phyloP scores from a whole-genome alignment of 2,888 invertebrate species.

The Pegoplata infirma region DNA sequence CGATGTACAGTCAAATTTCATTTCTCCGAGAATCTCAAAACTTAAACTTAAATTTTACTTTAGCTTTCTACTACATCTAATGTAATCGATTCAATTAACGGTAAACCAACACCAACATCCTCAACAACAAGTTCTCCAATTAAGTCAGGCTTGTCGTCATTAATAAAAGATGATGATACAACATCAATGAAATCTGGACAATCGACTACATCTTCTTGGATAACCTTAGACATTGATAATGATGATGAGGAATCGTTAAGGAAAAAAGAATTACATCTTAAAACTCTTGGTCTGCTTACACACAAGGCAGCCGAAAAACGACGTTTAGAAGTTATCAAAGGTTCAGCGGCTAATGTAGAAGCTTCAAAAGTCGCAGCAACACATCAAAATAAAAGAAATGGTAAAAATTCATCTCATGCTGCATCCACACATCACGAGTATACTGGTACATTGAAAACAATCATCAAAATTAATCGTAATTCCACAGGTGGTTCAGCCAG shows the following conservation, averaged over 20 bases:
- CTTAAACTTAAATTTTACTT: no score
- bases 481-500: conserved; percentile 61
- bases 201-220: conserved; percentile 65
- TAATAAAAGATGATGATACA: conserved; percentile 63
- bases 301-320: conserved; percentile 85
- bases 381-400: conserved; percentile 67
- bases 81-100: conserved; percentile 26
- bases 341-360: conserved; percentile 65
- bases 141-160: conserved; percentile 39
- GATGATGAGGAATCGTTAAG: conserved; percentile 82
- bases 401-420: conserved; percentile 64
- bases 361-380: conserved; percentile 56
- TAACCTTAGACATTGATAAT: conserved; percentile 60
- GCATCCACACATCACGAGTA: conserved; percentile 79
- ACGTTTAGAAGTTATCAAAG: conserved; percentile 76
- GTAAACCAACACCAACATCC: conserved; percentile 63
- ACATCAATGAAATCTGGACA: conserved; percentile 67
- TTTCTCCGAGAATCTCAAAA: no score
- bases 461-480: conserved; percentile 86
- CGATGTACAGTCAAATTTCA: no score
- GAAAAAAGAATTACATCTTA: conserved; percentile 86
- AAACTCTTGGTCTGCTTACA: conserved; percentile 86
- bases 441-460: conserved; percentile 90
- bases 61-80: no score
- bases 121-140: conserved; percentile 53